Evolutionary conservation across 2,113 vertebrate species (phyloP).

Genomic region (Hipposideros armiger): DNA sequence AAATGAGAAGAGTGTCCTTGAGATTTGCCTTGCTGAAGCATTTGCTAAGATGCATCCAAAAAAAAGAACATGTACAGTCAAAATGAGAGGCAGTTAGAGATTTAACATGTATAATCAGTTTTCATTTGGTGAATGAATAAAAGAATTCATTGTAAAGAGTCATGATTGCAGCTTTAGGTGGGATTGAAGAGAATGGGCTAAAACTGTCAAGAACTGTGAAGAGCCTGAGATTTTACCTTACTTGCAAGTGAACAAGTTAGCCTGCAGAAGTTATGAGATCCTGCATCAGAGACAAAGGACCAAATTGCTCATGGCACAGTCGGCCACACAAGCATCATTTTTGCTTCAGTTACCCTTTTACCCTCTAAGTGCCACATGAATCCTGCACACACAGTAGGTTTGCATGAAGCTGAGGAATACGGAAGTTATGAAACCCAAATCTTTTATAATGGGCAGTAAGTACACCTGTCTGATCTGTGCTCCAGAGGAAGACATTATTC

Average conservation of each 20-base stretch:
- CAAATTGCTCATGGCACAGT: background rate
- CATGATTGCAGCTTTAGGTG: background rate
- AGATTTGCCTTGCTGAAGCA: background rate
- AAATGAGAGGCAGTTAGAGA: background rate
- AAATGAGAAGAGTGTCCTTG: background rate
- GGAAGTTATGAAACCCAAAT: background rate
- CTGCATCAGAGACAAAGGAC: background rate
- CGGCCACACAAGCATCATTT: background rate
- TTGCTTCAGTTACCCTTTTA: background rate
- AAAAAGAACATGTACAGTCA: background rate
- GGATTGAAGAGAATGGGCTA: background rate
- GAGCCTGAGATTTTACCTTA: background rate
- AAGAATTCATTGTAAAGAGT: background rate
- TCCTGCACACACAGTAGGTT: background rate
- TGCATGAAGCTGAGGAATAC: background rate
- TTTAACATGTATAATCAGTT: background rate
- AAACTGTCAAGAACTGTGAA: background rate
- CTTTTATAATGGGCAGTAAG: background rate
- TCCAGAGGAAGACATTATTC: background rate
- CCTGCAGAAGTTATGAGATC: background rate
- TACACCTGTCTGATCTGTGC: background rate
- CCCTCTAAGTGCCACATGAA: background rate
- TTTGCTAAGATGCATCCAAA: background rate
- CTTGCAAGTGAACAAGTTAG: background rate
- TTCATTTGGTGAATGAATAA: background rate